Evolutionary conservation across 1,140 invertebrate genomes (phyloP), one percentile per base, ranked within the genome.

Genomic region (Melitaea cinxia): DNA sequence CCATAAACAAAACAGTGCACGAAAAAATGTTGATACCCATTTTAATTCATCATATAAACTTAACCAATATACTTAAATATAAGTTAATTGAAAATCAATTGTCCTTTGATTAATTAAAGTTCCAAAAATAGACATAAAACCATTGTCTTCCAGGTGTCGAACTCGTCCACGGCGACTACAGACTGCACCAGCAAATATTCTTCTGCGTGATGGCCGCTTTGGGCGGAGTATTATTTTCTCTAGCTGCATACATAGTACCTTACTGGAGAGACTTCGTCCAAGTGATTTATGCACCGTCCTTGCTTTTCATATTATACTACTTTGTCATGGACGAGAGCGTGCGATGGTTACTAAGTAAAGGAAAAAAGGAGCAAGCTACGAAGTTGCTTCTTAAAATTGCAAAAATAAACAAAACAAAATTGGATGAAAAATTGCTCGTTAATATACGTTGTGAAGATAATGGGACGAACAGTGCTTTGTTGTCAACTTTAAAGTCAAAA

Each of bases 261-360:
- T 80, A 86, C 54, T 89, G 84, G 83, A 74, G 83, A 68, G 39
- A 75, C 14, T 80, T 82, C n/a, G 49, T 82, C 1, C 56, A 65
- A 45, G 73, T 74, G 0, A 71, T 86, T 49, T 87, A 87, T 59
- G 66, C 73, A 12, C 79, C 80, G 1, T 67, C 78, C 0, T 30
- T 89, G 57, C 54, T 85, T 4, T 78, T 82, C 15, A 52, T 83
- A 49, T 55, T 75, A 12, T 78, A 74, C 35, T 70, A 78, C 9
- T 85, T 78, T 28, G 39, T 82, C 4, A 65, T 89, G 53, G 80
- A 87, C 52, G 83, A 87, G 57, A 86, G 82, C 54, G 72, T 71
- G 0, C 68, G 84, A 55, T 97, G 96, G 96, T 87, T 96, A 12
- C 73, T 96, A 37, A 93, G 94, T 3, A 94, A 94, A 60, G 80